phyloP scores from a whole-genome alignment of 1,140 invertebrate genomes.

The Penaeus vannamei region DNA sequence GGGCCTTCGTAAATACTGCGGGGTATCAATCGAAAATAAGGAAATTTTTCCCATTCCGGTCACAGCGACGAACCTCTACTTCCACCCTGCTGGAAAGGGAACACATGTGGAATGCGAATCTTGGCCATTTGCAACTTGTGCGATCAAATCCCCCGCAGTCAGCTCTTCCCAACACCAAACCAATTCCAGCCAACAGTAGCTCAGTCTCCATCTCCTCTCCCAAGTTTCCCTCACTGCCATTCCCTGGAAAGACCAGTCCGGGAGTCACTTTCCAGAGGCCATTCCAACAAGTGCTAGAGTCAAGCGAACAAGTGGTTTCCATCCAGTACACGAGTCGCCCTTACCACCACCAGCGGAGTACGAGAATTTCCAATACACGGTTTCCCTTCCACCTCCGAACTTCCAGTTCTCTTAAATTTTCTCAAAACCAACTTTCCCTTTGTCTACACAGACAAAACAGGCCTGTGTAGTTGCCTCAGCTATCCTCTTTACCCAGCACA shows the following conservation, averaged over 20 bases:
- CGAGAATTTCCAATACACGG: slow-evolving; percentile 51
- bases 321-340: slow-evolving; percentile 59
- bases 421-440: too few relatives aligned
- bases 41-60: too few relatives aligned
- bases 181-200: slow-evolving; percentile 59
- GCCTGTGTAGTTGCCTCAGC: too few relatives aligned
- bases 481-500: not conserved
- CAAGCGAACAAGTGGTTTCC: slow-evolving; percentile 62
- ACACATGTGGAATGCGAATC: slow-evolving; percentile 58
- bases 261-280: slow-evolving; percentile 59
- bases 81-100: slow-evolving; percentile 19
- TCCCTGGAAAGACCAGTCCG: slow-evolving; percentile 46
- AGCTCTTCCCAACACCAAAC: slow-evolving; percentile 61
- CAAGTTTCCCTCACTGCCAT: slow-evolving; percentile 47
- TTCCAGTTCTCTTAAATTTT: slow-evolving; percentile 24
- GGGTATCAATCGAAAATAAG: too few relatives aligned
- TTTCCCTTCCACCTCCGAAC: not conserved
- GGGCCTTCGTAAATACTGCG: too few relatives aligned
- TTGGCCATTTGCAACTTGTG: slow-evolving; percentile 59
- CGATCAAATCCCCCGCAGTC: slow-evolving; percentile 63
- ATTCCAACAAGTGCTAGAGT: slow-evolving; percentile 64
- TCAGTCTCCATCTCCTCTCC: slow-evolving; percentile 54
- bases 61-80: not conserved
- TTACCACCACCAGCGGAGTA: slow-evolving; percentile 39
- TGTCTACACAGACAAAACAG: too few relatives aligned